Evolutionary conservation across 2,113 vertebrate genomes (phyloP), one percentile per base, ranked within the genome.

Genomic region (Neodon shergylaensis): DNA sequence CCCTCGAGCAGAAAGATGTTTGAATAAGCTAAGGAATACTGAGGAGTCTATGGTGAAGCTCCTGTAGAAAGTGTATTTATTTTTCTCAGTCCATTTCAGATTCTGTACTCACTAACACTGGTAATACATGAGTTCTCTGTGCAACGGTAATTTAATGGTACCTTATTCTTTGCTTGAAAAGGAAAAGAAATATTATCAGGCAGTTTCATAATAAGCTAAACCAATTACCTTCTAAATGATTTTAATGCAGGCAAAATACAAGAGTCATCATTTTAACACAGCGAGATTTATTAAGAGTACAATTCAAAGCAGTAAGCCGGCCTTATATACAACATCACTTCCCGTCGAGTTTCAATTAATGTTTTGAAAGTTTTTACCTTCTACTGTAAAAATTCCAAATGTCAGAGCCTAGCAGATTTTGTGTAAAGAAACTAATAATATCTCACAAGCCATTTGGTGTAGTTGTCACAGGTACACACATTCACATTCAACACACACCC

Each of bases 81-180:
- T 96, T 94, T 74, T 54, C 12, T 52, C 16, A 77, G 85, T 74
- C 21, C 73, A 96, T 77, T 97, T 97, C 92, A 36, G 42, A 74
- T 96, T 94, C 88, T 94, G 63, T 94, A 49, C 44, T 95, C 66
- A 77, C 0, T 92, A 96, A 95, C n/a, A 76, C 49, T 96, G 95
- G 58, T 84, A 95, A 49, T 90, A 73, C 82, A 73, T 82, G 94
- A 90, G 17, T 65, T 98, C 72, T 42, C n/a, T 10, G 47, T 72
- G 36, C 84, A 97, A 93, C 79, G 88, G 39, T 95, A 91, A 97
- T 98, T 98, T 98, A 98, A 97, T 97, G 81, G 81, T 89, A 66
- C 85, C 94, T 97, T 97, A 78, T 94, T 91, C 74, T 95, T 97
- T 72, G 36, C 85, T 95, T 96, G 91, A 97, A 97, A 98, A 97